Evolutionary conservation across 2,888 invertebrate genomes (phyloP).

Genomic region (Mimachlamys varia): DNA sequence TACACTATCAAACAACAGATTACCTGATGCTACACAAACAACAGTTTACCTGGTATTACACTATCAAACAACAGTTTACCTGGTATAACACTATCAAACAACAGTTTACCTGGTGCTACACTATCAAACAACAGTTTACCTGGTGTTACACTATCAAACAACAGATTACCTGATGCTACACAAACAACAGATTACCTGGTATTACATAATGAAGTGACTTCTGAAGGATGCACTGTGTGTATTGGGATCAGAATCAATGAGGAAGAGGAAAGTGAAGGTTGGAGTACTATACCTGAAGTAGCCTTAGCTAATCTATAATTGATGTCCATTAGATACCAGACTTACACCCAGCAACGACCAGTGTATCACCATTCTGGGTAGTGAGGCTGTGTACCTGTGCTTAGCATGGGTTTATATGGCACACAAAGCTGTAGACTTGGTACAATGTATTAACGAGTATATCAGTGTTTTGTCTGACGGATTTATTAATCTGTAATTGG

Average conservation of each 20-base stretch:
- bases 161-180: too few relatives aligned
- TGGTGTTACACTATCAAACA: too few relatives aligned
- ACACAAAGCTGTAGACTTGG: not conserved
- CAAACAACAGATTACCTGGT: too few relatives aligned
- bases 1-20: too few relatives aligned
- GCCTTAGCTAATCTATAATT: conserved; percentile 10
- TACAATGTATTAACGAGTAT: not conserved
- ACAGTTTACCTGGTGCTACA: too few relatives aligned
- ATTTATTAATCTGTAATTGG: not conserved
- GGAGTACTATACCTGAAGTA: not conserved
- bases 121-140: too few relatives aligned
- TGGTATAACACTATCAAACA: too few relatives aligned
- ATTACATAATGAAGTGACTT: too few relatives aligned
- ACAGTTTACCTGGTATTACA: too few relatives aligned
- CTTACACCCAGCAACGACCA: not conserved
- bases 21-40: too few relatives aligned
- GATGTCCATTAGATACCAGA: not conserved
- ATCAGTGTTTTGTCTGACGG: not conserved
- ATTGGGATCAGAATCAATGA: not conserved
- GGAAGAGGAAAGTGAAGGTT: not conserved
- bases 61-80: too few relatives aligned
- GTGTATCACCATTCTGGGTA: not conserved
- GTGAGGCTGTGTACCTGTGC: not conserved
- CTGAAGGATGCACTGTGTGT: too few relatives aligned
- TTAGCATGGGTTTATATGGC: not conserved